Evolutionary conservation across 2,797 vertebrate species (phyloP), one percentile per base, ranked within the genome.

Genomic region (Propithecus deckenii): DNA sequence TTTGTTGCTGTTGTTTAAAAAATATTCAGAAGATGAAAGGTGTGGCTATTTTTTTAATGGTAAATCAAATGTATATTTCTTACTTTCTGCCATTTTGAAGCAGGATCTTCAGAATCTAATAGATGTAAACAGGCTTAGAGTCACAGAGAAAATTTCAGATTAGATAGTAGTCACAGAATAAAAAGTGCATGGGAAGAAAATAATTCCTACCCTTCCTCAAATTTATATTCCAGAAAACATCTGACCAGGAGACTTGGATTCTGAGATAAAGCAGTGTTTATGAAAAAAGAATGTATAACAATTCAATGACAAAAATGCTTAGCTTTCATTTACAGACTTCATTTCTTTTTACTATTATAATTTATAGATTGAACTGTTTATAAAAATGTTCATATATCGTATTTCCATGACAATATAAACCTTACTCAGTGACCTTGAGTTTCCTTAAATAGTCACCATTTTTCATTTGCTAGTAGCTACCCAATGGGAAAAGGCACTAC

Each of bases 391-490:
- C 57, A 72, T 2, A 81, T 80, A 30, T 83, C 43, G 61, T 41
- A 84, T 93, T 76, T 94, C 91, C 57, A 88, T 75, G 67, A 81
- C 6, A 93, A 63, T 48, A 18, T 63, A 75, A 91, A 84, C 12
- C 4, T 20, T 72, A 63, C 4, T 69, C 50, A 80, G 6, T 75
- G 32, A 86, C 7, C 13, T 57, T 88, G 50, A 80, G 23, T 94
- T 57, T 63, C 57, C 30, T 55, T 69, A 75, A 89, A 86, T 65
- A 79, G 50, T 80, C 57, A 46, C 38, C 57, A 43, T 83, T 85
- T 90, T 94, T 92, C 30, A 97, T 65, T 71, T 92, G n/a, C 25
- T 75, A 32, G 41, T 74, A 96, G 23, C 28, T 65, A 89, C 12
- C 48, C 41, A 78, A 32, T 50, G 35, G 63, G 63, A 91, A 69